A percentile compares a stretch with the other conserved stretches of the same genome.
Conservation (phyloP, 2,797 vertebrate genomes). For the Varecia variegata region DNA sequence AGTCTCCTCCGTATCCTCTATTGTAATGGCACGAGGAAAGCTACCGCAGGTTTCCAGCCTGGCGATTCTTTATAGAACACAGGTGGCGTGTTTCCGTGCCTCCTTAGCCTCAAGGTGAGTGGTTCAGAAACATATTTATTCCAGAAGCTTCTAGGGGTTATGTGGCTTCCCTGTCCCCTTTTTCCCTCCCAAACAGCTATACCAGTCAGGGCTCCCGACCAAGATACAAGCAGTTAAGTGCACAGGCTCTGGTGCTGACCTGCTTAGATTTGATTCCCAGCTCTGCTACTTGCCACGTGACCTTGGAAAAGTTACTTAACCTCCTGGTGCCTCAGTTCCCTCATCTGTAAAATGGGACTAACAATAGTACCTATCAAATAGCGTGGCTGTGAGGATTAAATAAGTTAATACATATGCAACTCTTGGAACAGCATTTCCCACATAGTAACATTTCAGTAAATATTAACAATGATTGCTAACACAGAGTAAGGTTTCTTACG, state of each 20-base stretch:
- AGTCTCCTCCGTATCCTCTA: not conserved
- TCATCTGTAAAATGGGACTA: not conserved
- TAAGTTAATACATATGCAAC: not conserved
- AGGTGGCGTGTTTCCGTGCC: not conserved
- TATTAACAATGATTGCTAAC: not conserved
- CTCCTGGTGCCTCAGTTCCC: not conserved
- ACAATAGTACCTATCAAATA: not conserved
- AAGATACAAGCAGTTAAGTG: not conserved
- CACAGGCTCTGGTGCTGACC: not conserved
- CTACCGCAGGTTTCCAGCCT: not conserved
- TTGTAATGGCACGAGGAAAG: not conserved
- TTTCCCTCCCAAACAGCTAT: not conserved
- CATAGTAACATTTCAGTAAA: not conserved
- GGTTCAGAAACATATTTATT: not conserved
- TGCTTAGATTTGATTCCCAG: not conserved
- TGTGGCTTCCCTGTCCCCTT: accelerated
- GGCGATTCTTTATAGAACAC: not conserved
- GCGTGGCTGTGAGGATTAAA: not conserved
- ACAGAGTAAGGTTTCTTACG: not conserved
- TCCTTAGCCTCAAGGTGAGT: slow-evolving; percentile 35
- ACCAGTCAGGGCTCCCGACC: not conserved
- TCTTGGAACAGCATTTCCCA: not conserved
- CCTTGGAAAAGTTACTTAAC: not conserved
- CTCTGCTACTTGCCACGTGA: not conserved
- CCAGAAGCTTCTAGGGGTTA: not conserved